Conservation (phyloP, 2,888 invertebrate genomes). For the Acanthococcus lagerstroemiae region DNA sequence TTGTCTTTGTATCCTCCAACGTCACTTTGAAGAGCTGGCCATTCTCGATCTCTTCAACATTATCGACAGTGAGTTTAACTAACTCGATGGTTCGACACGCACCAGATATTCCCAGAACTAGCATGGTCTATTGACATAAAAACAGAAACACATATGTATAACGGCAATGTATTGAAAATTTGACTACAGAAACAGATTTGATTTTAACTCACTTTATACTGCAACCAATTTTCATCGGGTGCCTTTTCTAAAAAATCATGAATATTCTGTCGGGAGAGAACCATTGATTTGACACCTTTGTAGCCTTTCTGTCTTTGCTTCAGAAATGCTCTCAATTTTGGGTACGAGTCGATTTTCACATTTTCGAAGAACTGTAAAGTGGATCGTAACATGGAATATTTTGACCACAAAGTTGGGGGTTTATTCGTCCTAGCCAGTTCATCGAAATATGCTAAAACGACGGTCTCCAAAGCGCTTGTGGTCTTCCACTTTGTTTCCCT, state of each 20-base stretch:
- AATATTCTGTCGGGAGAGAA: not conserved
- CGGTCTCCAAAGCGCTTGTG: not conserved
- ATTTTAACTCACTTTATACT: not conserved
- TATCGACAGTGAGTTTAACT: not conserved
- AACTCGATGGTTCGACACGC: not conserved
- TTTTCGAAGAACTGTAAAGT: not conserved
- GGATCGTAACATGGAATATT: not conserved
- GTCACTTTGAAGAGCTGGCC: not conserved
- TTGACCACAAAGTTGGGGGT: not conserved
- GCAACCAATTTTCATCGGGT: not conserved
- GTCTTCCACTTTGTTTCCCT: not conserved
- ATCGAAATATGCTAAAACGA: not conserved
- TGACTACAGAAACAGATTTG: not conserved
- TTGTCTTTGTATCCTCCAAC: not conserved
- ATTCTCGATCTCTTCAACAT: not conserved
- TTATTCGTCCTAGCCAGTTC: not conserved
- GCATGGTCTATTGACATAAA: not conserved
- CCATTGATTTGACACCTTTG: not conserved
- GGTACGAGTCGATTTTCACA: not conserved
- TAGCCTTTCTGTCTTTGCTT: not conserved
- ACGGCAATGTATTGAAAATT: not conserved
- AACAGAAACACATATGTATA: not conserved
- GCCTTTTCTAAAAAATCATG: not conserved
- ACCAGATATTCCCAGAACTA: not conserved
- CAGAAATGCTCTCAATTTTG: not conserved